phyloP scores from a whole-genome alignment of 2,888 invertebrate species.

The Philereme transversata region DNA sequence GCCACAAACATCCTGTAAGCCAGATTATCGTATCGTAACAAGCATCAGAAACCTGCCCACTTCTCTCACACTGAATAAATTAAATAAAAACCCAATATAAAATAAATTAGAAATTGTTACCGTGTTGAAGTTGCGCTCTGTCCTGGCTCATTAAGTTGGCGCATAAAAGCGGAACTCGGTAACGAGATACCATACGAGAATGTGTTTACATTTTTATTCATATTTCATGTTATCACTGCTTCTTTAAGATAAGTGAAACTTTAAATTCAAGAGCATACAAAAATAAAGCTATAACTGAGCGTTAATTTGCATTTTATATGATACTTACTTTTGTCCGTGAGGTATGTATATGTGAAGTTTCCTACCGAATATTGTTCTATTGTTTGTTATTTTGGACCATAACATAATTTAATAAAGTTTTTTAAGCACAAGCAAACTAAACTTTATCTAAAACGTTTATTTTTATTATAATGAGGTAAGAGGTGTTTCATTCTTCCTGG shows the following conservation, averaged over 20 bases:
- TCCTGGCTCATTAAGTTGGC: constrained; percentile 65
- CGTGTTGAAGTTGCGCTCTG: constrained; percentile 45
- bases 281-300: constrained; percentile 26
- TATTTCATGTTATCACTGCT: constrained; percentile 48
- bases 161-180: constrained; percentile 52
- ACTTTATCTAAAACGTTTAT: too few species aligned
- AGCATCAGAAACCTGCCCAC: constrained; percentile 75
- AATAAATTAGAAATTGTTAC: constrained; percentile 75
- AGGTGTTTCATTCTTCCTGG: too few species aligned
- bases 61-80: constrained; percentile 80
- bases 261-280: constrained; percentile 33
- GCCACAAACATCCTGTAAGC: constrained; percentile 79
- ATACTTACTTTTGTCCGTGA: constrained; percentile 17
- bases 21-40: constrained; percentile 81
- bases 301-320: constrained; percentile 32
- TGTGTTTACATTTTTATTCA: constrained; percentile 50
- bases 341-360: constrained; percentile 13
- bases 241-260: constrained; percentile 34
- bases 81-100: constrained; percentile 78
- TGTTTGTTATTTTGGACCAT: background rate
- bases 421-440: too few species aligned
- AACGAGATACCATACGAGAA: constrained; percentile 43
- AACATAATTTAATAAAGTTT: too few species aligned
- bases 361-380: constrained; percentile 6
- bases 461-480: too few species aligned